phyloP scores from a whole-genome alignment of 2,888 invertebrate species.

The Pedicia rivosa region DNA sequence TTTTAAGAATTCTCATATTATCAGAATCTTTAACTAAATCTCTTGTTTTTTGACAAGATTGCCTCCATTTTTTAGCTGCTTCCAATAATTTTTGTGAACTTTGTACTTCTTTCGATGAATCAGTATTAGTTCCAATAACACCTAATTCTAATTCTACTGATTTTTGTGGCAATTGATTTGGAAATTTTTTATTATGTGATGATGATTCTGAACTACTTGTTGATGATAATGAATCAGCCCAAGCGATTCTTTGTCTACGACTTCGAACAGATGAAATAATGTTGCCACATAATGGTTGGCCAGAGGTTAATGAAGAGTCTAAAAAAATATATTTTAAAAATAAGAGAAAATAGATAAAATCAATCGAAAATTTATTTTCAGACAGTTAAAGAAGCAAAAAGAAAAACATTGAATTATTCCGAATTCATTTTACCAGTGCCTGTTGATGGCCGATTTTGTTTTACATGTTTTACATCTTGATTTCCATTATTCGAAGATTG shows the following conservation, averaged over 20 bases:
- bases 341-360: background rate
- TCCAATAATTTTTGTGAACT: conserved; percentile 1
- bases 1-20: too few relatives aligned
- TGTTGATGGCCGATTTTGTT: conserved; percentile 8
- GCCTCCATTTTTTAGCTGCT: conserved; percentile 1
- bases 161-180: conserved; percentile 10
- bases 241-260: conserved; percentile 6
- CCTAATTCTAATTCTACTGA: conserved; percentile 10
- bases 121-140: conserved; percentile 3
- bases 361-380: background rate
- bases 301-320: conserved; percentile 7
- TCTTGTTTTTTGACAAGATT: background rate
- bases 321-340: background rate
- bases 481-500: too few relatives aligned
- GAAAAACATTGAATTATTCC: too few relatives aligned
- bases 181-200: conserved; percentile 8
- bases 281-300: conserved; percentile 12
- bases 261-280: conserved; percentile 8
- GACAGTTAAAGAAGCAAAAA: background rate
- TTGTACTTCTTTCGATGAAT: too few relatives aligned
- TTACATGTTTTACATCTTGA: too few relatives aligned
- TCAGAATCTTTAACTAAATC: conserved; percentile 1
- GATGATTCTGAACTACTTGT: conserved; percentile 6
- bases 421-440: too few relatives aligned
- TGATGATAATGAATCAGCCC: conserved; percentile 8